Evolutionary conservation across 1,140 invertebrate species (phyloP).

Genomic region (Melipona quadrifasciata): DNA sequence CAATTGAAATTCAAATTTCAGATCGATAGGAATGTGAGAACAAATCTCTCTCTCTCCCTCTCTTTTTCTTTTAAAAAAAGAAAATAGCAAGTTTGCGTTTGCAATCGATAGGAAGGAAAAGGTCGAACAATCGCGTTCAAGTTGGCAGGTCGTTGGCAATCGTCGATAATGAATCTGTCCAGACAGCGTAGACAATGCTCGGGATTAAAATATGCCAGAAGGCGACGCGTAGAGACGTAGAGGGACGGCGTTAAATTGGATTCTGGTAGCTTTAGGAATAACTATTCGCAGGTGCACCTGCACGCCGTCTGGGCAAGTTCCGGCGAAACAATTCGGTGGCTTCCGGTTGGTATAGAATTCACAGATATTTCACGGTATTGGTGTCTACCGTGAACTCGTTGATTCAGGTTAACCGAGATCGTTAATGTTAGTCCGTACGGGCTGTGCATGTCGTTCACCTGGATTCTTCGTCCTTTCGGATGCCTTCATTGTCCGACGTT

Average conservation of each 20-base stretch:
- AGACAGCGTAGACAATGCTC: slow-evolving; percentile 33
- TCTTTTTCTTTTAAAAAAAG: neutral
- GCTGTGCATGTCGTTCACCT: slow-evolving; percentile 25
- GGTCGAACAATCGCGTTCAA: neutral
- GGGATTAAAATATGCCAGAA: slow-evolving; percentile 56
- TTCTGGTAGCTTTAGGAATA: slow-evolving; percentile 45
- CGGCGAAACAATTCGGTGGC: slow-evolving; percentile 58
- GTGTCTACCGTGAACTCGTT: slow-evolving; percentile 38
- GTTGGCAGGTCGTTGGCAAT: slow-evolving; percentile 3
- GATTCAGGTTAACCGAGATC: slow-evolving; percentile 55
- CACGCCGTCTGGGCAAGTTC: slow-evolving; percentile 45
- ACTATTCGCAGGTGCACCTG: slow-evolving; percentile 49
- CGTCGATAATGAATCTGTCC: slow-evolving; percentile 35
- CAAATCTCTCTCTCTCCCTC: neutral
- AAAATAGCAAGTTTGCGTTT: neutral
- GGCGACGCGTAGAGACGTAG: neutral
- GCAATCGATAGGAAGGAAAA: neutral
- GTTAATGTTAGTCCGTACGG: slow-evolving; percentile 57
- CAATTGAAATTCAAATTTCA: no score
- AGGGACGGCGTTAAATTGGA: slow-evolving; percentile 46
- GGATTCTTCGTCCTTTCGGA: neutral
- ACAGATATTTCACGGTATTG: slow-evolving; percentile 65
- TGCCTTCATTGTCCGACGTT: neutral
- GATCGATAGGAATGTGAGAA: neutral
- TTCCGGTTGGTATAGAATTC: slow-evolving; percentile 52